These are phyloP conservation scores for Morbakka virulenta DNA, from an alignment of 30 jellyfish, hydroid and myxozoan genomes.

Conservation along the genomic window DNA sequence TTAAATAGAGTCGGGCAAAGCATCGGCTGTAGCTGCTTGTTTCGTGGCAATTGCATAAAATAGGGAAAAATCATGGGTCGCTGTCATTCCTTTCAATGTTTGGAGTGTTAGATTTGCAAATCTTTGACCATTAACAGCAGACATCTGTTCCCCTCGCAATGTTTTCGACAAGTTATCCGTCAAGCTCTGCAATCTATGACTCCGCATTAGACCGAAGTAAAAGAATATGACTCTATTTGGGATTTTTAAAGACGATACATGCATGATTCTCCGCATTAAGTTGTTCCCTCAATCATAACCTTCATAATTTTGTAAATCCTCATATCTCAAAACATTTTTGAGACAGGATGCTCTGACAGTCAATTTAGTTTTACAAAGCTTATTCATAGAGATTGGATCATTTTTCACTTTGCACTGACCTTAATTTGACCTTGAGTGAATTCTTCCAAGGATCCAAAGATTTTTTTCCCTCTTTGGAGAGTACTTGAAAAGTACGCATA, in stretches of 20 bases:
- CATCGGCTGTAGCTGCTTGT: not conserved
- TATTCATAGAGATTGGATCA: too few species aligned
- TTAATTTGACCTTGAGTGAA: not conserved
- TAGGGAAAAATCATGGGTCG: not conserved
- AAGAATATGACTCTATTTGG: too few species aligned
- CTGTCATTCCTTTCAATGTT: conserved; percentile 25
- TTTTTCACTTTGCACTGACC: not conserved
- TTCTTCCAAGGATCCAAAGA: conserved; percentile 5
- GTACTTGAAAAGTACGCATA: conserved; percentile 44
- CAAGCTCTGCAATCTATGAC: conserved; percentile 26
- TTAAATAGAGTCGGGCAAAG: not conserved
- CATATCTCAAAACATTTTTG: not conserved
- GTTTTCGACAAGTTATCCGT: conserved; percentile 37
- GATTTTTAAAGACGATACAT: too few species aligned
- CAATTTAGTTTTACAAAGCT: too few species aligned
- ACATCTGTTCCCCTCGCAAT: conserved; percentile 15
- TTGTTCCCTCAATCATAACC: too few species aligned
- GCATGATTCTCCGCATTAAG: too few species aligned
- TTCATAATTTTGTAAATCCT: not conserved
- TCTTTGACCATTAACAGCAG: conserved; percentile 33
- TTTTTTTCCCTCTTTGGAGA: conserved; percentile 47
- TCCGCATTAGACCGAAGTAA: conserved; percentile 9
- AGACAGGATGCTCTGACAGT: not conserved
- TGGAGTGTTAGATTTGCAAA: conserved; percentile 13
- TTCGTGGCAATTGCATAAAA: not conserved